Evolutionary conservation across 2,113 vertebrate genomes (phyloP), one percentile per base, ranked within the genome.

Genomic region (Ptilorrhoa leucosticta): DNA sequence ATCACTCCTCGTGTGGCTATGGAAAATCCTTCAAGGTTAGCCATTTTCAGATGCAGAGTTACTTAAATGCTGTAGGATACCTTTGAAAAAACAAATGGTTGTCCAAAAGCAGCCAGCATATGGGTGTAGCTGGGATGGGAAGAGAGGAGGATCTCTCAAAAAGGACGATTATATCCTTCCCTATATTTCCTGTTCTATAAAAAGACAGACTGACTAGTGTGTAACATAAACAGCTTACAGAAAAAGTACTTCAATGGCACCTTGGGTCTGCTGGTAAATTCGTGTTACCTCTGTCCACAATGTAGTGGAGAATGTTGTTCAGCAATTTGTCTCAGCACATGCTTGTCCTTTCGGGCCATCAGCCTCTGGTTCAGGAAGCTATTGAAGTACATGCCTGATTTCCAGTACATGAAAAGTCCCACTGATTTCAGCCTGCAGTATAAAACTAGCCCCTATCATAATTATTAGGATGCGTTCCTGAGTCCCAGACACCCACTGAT

Each of bases 1-100:
- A 71, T 82, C 54, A 58, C 90, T 71, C 54, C 66, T 93, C 13
- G 1, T 77, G 78, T 94, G 96, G 87, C 80, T 92, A 53, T 77
- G 96, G 83, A 86, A 96, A 92, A 60, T 96, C 93, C 84, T 96
- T 93, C 61, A 60, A 83, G 70, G 73, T 85, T 87, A 91, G 83
- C 61, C 79, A 11, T 87, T 81, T 95, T 93, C 92, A 76, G 65
- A 85, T 71, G 54, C 56, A 54, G 53, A 76, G 65, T 83, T 91
- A 56, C 44, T 82, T 60, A 78, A 71, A 65, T 72, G 79, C 63
- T 85, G 45, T 63, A 39, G 60, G 56, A 88, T 71, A 58, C 42
- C 54, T 93, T 93, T 83, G 35, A 66, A 89, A 92, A 65, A 45
- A 20, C 5, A 19, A 54, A 26, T 26, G 48, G 11, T 48, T 93